These are phyloP conservation scores for Acestrorhynchus altus DNA, from an alignment of 2,797 vertebrate genomes.

Conservation along the genomic window DNA sequence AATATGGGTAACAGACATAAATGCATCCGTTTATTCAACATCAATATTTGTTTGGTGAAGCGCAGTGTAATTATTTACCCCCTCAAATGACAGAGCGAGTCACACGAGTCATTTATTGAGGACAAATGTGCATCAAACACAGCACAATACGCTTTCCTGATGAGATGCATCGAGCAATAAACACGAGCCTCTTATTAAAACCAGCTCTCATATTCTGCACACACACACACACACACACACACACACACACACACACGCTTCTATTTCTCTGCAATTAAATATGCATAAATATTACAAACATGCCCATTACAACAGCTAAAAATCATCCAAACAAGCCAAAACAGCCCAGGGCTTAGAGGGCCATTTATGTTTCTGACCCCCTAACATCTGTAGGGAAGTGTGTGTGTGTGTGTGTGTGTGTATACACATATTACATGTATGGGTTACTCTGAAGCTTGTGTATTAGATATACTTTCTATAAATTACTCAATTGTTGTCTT, in stretches of 20 bases:
- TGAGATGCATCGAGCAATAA: conserved; percentile 28
- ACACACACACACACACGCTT: background rate
- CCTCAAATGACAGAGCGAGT: background rate
- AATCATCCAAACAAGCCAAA: conserved; percentile 31
- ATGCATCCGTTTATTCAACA: background rate
- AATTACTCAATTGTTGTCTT: too few relatives aligned
- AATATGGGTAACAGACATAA: background rate
- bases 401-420: conserved; percentile 3
- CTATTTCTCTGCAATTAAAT: conserved; percentile 1
- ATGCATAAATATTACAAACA: background rate
- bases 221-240: conserved; percentile 2
- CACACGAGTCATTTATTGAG: background rate
- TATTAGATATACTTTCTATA: too few relatives aligned
- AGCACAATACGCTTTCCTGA: background rate
- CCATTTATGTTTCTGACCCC: conserved; percentile 4
- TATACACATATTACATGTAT: too few relatives aligned
- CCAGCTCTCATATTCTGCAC: background rate
- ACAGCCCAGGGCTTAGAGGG: conserved; percentile 19
- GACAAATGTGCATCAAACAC: background rate
- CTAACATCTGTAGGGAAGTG: background rate
- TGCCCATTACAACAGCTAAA: background rate
- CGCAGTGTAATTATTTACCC: background rate
- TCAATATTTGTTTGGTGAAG: background rate
- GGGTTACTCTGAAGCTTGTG: too few relatives aligned
- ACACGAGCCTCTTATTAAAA: conserved; percentile 24